Conservation (phyloP, 1,140 invertebrate species). For the Penaeus japonicus region DNA sequence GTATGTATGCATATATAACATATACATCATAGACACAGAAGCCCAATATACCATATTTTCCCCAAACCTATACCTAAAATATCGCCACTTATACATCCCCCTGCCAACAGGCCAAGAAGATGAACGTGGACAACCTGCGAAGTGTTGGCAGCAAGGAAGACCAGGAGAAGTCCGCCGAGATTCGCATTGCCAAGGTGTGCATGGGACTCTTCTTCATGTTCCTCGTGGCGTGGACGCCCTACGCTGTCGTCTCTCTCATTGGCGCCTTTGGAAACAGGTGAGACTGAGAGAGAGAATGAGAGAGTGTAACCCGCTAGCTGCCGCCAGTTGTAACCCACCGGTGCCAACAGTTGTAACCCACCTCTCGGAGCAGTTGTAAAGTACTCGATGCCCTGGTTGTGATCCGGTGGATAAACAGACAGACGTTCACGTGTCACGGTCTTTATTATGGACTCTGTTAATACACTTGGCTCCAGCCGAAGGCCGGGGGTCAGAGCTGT, state of each 20-base stretch:
- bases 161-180: conserved; percentile 77
- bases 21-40: too few species aligned
- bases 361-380: too few species aligned
- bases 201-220: conserved; percentile 84
- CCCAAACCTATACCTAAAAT: neutral
- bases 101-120: conserved; percentile 79
- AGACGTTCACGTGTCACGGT: too few species aligned
- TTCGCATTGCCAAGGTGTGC: conserved; percentile 84
- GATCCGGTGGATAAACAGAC: too few species aligned
- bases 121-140: conserved; percentile 87
- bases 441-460: too few species aligned
- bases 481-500: too few species aligned
- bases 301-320: too few species aligned
- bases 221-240: conserved; percentile 85
- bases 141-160: conserved; percentile 69
- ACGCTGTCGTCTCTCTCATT: conserved; percentile 79
- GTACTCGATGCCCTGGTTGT: too few species aligned
- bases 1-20: neutral
- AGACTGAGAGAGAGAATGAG: neutral
- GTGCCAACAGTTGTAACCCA: too few species aligned
- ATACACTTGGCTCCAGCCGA: too few species aligned
- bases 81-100: neutral
- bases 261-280: conserved; percentile 80
- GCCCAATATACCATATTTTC: neutral
- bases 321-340: too few species aligned